phyloP scores from a whole-genome alignment of 2,113 vertebrate species.

The Anhinga rufa region DNA sequence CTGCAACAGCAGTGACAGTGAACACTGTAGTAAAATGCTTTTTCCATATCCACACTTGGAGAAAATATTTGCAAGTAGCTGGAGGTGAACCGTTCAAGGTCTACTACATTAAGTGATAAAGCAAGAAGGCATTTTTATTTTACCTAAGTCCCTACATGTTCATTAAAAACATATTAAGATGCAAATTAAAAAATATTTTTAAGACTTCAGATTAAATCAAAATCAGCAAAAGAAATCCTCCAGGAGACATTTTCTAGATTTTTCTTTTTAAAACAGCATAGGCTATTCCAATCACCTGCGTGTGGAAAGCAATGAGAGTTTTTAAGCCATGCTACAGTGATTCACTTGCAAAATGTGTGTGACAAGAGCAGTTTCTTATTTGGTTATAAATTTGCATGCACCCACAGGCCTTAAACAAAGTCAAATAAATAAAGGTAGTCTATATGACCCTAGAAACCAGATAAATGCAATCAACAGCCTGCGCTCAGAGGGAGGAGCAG shows the following conservation, averaged over 20 bases:
- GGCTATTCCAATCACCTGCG: not conserved
- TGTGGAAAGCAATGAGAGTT: not conserved
- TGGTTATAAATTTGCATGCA: not conserved
- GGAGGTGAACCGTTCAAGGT: not conserved
- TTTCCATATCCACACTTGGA: not conserved
- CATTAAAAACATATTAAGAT: not conserved
- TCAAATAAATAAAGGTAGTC: not conserved
- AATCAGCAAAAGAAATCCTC: not conserved
- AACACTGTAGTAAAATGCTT: not conserved
- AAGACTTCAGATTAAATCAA: not conserved
- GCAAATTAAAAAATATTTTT: not conserved
- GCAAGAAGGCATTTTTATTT: not conserved
- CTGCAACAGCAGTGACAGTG: not conserved
- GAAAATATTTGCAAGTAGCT: not conserved
- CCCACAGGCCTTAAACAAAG: not conserved
- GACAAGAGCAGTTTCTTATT: not conserved
- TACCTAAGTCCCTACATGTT: not conserved
- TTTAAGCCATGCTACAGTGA: not conserved
- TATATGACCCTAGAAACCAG: not conserved
- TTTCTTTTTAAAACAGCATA: not conserved
- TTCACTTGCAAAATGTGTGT: not conserved
- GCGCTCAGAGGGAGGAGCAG: not conserved
- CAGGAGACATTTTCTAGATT: not conserved
- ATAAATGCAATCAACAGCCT: not conserved
- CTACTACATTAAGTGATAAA: not conserved